phyloP scores from a whole-genome alignment of 2,113 vertebrate genomes.

The Setophaga petechia region DNA sequence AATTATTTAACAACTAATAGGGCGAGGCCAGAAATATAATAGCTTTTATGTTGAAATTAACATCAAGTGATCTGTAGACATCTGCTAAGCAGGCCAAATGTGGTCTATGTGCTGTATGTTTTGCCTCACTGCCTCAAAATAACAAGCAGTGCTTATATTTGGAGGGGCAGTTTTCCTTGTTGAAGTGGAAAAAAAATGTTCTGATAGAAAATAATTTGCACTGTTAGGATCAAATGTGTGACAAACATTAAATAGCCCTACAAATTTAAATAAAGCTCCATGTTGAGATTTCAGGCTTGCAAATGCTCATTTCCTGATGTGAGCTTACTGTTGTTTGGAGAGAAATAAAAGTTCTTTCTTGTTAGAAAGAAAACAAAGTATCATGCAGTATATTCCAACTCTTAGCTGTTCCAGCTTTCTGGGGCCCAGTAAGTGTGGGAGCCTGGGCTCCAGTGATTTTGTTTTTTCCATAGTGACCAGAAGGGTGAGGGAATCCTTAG shows the following conservation, averaged over 20 bases:
- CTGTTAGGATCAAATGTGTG: conserved; percentile 51
- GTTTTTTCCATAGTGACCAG: background rate
- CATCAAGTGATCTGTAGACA: conserved; percentile 69
- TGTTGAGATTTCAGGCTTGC: conserved; percentile 38
- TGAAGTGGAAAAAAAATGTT: conserved; percentile 49
- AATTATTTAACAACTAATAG: conserved; percentile 76
- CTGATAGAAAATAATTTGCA: conserved; percentile 60
- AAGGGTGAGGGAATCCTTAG: background rate
- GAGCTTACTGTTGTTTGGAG: background rate
- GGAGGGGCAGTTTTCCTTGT: conserved; percentile 59
- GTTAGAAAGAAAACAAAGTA: background rate
- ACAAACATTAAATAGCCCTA: conserved; percentile 67
- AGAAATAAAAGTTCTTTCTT: background rate
- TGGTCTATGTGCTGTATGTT: conserved; percentile 58
- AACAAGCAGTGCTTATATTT: conserved; percentile 70
- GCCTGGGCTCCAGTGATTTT: background rate
- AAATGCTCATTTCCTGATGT: background rate
- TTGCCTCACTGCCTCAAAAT: conserved; percentile 78
- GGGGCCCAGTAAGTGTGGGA: background rate
- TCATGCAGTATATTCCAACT: background rate
- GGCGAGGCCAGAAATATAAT: conserved; percentile 69
- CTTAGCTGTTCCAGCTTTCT: background rate
- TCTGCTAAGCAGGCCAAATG: conserved; percentile 73
- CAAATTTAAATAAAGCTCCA: conserved; percentile 63
- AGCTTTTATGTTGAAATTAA: conserved; percentile 75